These are phyloP conservation scores for Motacilla alba DNA, from an alignment of 2,113 vertebrate genomes.

Conservation along the genomic window DNA sequence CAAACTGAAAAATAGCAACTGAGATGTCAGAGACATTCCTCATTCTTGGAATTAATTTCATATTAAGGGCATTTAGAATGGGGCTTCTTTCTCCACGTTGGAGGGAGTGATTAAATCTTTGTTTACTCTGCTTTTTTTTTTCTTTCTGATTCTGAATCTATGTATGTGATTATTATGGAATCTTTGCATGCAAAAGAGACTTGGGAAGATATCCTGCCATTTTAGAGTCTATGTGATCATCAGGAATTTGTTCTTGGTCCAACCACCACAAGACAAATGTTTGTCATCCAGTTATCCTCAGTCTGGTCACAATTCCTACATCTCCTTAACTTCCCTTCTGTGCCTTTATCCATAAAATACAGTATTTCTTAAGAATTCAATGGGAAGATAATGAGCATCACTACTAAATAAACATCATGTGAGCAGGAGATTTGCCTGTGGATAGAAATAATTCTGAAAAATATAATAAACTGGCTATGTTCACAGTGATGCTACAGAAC, in stretches of 20 bases:
- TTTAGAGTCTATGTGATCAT: not conserved
- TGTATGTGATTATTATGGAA: not conserved
- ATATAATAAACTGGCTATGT: not conserved
- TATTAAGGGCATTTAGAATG: not conserved
- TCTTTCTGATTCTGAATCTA: not conserved
- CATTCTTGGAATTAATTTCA: constrained; percentile 5
- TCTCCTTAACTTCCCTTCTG: not conserved
- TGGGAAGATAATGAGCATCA: not conserved
- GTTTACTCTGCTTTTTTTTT: not conserved
- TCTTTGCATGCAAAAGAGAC: not conserved
- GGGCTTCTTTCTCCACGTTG: not conserved
- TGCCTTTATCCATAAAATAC: not conserved
- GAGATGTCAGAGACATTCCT: constrained; percentile 1
- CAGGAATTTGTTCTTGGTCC: not conserved
- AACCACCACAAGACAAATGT: not conserved
- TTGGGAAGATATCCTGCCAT: not conserved
- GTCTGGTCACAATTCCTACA: not conserved
- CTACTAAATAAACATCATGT: not conserved
- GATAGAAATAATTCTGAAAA: not conserved
- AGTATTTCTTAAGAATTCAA: not conserved
- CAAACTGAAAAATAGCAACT: not conserved
- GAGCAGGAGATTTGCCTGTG: not conserved
- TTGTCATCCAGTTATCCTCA: not conserved
- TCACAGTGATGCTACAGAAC: not conserved
- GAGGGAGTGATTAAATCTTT: not conserved